Percentiles rank a stretch among this genome's conserved stretches.
These are phyloP conservation scores for Mellilla xanthometata DNA, from an alignment of 2,888 invertebrate genomes.

Conservation along the genomic window DNA sequence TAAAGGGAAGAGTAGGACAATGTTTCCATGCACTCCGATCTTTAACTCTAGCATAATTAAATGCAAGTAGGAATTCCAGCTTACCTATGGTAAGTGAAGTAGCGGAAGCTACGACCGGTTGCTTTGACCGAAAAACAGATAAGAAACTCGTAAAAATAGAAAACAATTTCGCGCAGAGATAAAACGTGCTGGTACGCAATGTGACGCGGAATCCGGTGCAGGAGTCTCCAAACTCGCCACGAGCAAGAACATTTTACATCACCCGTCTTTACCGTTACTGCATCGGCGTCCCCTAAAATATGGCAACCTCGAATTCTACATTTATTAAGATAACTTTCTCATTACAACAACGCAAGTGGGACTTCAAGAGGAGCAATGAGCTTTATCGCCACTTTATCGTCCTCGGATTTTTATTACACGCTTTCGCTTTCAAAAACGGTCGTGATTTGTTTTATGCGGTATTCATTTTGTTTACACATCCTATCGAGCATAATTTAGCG, in stretches of 20 bases:
- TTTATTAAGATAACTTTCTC: slow-evolving; percentile 65
- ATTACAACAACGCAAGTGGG: slow-evolving; percentile 33
- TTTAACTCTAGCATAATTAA: slow-evolving; percentile 16
- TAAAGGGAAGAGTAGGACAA: slow-evolving; percentile 11
- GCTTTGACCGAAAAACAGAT: slow-evolving; percentile 11
- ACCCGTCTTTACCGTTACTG: slow-evolving; percentile 59
- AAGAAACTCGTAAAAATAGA: slow-evolving; percentile 41
- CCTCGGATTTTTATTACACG: slow-evolving; percentile 11
- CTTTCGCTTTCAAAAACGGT: slow-evolving; percentile 14
- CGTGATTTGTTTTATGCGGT: slow-evolving; percentile 11
- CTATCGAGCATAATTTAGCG: not conserved
- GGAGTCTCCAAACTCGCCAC: slow-evolving; percentile 11
- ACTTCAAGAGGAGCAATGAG: slow-evolving; percentile 39
- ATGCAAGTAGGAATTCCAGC: not conserved
- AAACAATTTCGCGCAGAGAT: slow-evolving; percentile 36
- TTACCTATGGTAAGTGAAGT: slow-evolving; percentile 1
- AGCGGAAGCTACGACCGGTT: slow-evolving; percentile 22
- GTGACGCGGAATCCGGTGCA: slow-evolving; percentile 26
- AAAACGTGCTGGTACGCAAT: slow-evolving; percentile 34
- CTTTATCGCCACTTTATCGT: slow-evolving; percentile 31
- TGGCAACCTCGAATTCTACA: slow-evolving; percentile 70
- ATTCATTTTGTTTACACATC: slow-evolving; percentile 6
- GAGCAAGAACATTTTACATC: slow-evolving; percentile 32
- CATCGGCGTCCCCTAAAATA: slow-evolving; percentile 65
- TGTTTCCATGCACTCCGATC: slow-evolving; percentile 6